Base-by-base conservation (phyloP, 2,888 invertebrate species). In the Petrolisthes cinctipes region DNA sequence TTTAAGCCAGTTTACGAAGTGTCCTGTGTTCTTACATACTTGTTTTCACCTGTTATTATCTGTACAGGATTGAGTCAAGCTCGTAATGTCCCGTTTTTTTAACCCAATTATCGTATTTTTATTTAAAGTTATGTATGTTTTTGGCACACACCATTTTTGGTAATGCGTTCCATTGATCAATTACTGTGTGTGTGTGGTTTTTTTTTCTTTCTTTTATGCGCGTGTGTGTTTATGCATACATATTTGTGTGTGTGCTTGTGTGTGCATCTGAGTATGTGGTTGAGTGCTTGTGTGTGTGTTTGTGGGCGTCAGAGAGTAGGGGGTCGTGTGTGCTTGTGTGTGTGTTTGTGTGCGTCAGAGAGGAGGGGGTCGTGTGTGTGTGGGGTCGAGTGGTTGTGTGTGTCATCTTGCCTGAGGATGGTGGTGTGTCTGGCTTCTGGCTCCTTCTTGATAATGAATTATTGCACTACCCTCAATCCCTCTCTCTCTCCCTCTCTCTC, bases 311-410 rank as follows among this genome's bases (percentile, higher is more conserved):
- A 0, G 66, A 17, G 4, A 75, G 5, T 0, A 23, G 23, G 17
- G 20, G 11, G 75, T 17, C 17, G 20, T 75, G 20, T 75, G 20
- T 75, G 75, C 20, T 14, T 66, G 66, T 66, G 66, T 80, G 61
- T 56, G 81, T 56, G 81, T 82, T 7, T 82, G 51, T 61, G 68
- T 82, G 51, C 23, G 51, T 51, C 5, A 0, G 66, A 17, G 4
- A 75, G 5, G 6, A 23, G 23, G 17, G 20, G 11, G 75, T 17
- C 17, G 20, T 75, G 20, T 75, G 20, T 75, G 75, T 75, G 75
- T 75, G 75, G 14, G 75, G 14, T 14, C 20, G 75, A n/a, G 75
- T 75, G 75, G 17, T 17, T 75, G 75, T 75, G 75, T 75, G 75
- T 75, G 75, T 75, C n/a, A 20, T 5, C 4, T n/a, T 17, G 20